phyloP scores from a whole-genome alignment of 2,113 vertebrate genomes.

The Forbesichthys papilliferus region DNA sequence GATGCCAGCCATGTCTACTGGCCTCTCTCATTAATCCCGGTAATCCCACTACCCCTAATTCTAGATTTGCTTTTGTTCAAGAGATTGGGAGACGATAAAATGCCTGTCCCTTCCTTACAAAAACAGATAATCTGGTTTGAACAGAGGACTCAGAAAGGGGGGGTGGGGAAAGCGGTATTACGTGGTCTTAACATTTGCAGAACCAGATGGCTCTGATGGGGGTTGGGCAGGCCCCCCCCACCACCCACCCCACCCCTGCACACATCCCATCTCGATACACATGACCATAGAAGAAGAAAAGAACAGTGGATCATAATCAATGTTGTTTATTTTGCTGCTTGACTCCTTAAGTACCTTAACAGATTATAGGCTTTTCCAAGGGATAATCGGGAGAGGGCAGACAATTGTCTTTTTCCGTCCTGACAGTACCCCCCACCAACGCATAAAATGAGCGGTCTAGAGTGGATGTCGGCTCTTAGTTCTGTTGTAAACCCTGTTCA shows the following conservation, averaged over 20 bases:
- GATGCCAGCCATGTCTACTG: constrained; percentile 65
- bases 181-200: constrained; percentile 78
- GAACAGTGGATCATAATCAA: constrained; percentile 85
- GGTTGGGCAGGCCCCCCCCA: constrained; percentile 55
- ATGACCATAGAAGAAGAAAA: constrained; percentile 52
- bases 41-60: constrained; percentile 74
- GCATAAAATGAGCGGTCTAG: constrained; percentile 75
- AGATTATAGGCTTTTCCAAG: constrained; percentile 86
- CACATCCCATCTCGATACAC: neutral
- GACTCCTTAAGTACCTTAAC: constrained; percentile 84
- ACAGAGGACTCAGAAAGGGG: constrained; percentile 62
- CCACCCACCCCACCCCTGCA: neutral
- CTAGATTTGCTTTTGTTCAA: constrained; percentile 78
- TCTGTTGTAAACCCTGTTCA: constrained; percentile 73
- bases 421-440: constrained; percentile 77
- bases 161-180: constrained; percentile 64
- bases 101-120: constrained; percentile 72
- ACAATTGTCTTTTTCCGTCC: constrained; percentile 84
- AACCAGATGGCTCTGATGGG: constrained; percentile 80
- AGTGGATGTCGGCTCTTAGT: constrained; percentile 82
- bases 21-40: constrained; percentile 64
- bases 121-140: constrained; percentile 78
- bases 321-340: constrained; percentile 88
- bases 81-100: constrained; percentile 75
- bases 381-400: constrained; percentile 83